Conservation (phyloP, 2,888 invertebrate species). For the Leptinotarsa haldemani region DNA sequence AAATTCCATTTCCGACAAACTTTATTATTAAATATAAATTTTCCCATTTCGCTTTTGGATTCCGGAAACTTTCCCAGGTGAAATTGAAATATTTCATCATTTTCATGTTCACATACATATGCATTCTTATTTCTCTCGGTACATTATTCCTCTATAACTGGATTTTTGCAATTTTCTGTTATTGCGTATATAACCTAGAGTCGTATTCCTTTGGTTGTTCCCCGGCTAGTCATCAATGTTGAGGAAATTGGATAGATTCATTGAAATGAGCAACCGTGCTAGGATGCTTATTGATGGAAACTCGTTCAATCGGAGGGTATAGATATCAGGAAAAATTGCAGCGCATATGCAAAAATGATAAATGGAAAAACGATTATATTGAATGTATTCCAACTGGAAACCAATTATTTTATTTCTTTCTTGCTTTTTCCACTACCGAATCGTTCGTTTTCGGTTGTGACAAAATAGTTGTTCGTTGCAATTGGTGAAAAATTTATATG, state of each 20-base stretch:
- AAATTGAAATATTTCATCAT: slow-evolving; percentile 29
- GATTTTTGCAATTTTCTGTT: slow-evolving; percentile 50
- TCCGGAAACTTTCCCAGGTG: slow-evolving; percentile 26
- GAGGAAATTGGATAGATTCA: slow-evolving; percentile 46
- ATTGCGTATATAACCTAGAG: slow-evolving; percentile 42
- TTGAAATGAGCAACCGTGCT: slow-evolving; percentile 32
- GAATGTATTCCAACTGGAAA: neutral
- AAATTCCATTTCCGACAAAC: slow-evolving; percentile 35
- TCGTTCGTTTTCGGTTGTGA: neutral
- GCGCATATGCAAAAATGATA: neutral
- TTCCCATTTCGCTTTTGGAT: slow-evolving; percentile 24
- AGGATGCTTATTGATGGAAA: slow-evolving; percentile 16
- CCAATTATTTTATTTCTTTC: neutral
- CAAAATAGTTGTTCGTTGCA: neutral
- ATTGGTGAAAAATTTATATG: neutral
- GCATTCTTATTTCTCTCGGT: slow-evolving; percentile 34
- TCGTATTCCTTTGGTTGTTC: slow-evolving; percentile 39
- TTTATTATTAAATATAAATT: slow-evolving; percentile 36
- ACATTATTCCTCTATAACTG: slow-evolving; percentile 44
- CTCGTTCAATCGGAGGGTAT: slow-evolving; percentile 5
- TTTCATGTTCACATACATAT: slow-evolving; percentile 28
- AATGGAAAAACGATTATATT: neutral
- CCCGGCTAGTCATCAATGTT: slow-evolving; percentile 33
- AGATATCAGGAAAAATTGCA: slow-evolving; percentile 22
- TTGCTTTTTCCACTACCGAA: neutral